Evolutionary conservation across 2,797 vertebrate genomes (phyloP).

Genomic region (Sebastolobus alascanus): DNA sequence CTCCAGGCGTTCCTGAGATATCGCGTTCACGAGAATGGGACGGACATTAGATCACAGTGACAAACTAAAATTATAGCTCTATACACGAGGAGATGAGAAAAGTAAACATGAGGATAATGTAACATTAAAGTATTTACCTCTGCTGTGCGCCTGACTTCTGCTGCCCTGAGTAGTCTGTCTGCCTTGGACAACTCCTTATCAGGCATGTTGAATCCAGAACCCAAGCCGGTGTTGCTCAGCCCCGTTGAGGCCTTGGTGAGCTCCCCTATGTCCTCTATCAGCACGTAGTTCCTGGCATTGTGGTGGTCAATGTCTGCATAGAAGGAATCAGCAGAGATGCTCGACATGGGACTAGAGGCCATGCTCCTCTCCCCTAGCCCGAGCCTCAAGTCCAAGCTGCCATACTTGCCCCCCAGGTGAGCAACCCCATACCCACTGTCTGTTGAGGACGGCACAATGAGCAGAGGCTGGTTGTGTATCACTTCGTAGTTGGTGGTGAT

Average conservation of each 20-base stretch:
- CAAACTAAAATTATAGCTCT: not conserved
- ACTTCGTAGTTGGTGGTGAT: conserved; percentile 97
- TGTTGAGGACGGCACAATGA: conserved; percentile 95
- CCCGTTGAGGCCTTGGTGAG: conserved; percentile 93
- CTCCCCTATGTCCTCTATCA: conserved; percentile 98
- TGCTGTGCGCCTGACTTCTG: conserved; percentile 92
- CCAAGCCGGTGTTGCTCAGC: conserved; percentile 86
- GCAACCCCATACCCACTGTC: conserved; percentile 92
- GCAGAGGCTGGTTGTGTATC: conserved; percentile 94
- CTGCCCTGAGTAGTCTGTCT: conserved; percentile 92
- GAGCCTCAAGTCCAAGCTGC: conserved; percentile 93
- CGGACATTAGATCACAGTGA: too few species aligned
- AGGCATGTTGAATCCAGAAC: conserved; percentile 92
- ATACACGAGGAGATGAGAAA: not conserved
- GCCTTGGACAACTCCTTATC: conserved; percentile 97
- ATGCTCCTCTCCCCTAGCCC: conserved; percentile 97
- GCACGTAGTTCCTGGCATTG: conserved; percentile 93
- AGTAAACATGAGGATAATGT: not conserved
- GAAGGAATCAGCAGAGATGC: conserved; percentile 97
- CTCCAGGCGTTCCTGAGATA: too few species aligned
- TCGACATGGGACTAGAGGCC: conserved; percentile 97
- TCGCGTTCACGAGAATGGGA: too few species aligned
- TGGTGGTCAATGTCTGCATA: conserved; percentile 98
- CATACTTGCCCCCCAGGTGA: conserved; percentile 93
- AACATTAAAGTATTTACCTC: conserved; percentile 80